phyloP scores from a whole-genome alignment of 2,113 vertebrate genomes.

The Marcusenius ussheri region DNA sequence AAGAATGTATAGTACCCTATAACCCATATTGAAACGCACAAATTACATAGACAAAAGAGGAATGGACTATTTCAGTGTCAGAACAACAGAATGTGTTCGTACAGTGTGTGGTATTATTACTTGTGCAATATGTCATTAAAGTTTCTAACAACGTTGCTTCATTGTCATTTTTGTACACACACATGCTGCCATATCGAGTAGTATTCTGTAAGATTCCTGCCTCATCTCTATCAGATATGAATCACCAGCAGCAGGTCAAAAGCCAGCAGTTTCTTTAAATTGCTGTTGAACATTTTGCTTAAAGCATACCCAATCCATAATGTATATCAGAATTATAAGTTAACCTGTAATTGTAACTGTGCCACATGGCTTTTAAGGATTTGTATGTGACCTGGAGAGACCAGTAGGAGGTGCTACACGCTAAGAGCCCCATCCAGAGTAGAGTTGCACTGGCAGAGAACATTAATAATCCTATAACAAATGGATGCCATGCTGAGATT shows the following conservation, averaged over 20 bases:
- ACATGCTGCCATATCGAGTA: neutral
- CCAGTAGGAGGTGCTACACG: neutral
- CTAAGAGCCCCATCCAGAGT: neutral
- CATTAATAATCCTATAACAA: neutral
- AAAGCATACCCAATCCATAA: neutral
- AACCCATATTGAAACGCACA: conserved; percentile 51
- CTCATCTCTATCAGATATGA: neutral
- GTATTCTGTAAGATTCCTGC: neutral
- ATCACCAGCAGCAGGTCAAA: neutral
- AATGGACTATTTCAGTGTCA: conserved; percentile 23
- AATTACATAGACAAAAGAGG: conserved; percentile 29
- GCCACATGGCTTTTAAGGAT: neutral
- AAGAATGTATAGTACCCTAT: conserved; percentile 43
- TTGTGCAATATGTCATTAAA: conserved; percentile 50
- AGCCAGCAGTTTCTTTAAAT: neutral
- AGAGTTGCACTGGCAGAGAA: neutral
- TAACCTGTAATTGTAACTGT: neutral
- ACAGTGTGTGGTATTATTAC: conserved; percentile 26
- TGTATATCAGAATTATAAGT: neutral
- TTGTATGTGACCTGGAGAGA: neutral
- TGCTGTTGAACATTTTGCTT: neutral
- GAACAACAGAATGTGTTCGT: conserved; percentile 24
- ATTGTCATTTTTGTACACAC: neutral
- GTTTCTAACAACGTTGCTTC: neutral
- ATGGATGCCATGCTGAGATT: neutral